phyloP scores from a whole-genome alignment of 2,888 invertebrate species.

The Drosophila pseudotalamancana region DNA sequence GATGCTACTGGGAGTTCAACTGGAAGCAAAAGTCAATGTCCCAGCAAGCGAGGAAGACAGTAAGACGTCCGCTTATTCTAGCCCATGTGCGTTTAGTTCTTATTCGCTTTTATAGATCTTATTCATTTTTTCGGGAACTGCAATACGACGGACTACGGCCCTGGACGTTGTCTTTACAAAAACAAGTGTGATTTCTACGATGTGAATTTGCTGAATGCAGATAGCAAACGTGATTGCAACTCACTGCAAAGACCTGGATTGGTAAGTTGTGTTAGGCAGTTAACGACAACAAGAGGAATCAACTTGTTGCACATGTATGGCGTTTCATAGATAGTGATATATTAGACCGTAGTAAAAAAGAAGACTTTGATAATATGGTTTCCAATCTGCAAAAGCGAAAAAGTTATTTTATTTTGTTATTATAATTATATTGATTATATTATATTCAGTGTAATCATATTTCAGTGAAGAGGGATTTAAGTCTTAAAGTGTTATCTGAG shows the following conservation, averaged over 20 bases:
- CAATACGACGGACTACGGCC: conserved; percentile 34
- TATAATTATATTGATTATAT: too few species aligned
- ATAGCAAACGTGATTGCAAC: conserved; percentile 27
- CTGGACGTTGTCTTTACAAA: conserved; percentile 41
- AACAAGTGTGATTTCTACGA: conserved; percentile 37
- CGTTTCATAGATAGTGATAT: too few species aligned
- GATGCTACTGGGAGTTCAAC: conserved; percentile 8
- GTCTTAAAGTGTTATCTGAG: too few species aligned
- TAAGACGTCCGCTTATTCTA: neutral
- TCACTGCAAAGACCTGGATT: conserved; percentile 50
- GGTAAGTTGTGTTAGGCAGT: conserved; percentile 48
- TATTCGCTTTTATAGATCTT: conserved; percentile 10
- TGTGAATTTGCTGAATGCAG: conserved; percentile 21
- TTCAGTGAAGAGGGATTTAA: too few species aligned
- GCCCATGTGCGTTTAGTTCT: neutral
- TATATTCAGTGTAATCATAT: too few species aligned
- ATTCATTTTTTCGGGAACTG: conserved; percentile 58
- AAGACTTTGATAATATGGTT: too few species aligned
- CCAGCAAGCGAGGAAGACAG: neutral
- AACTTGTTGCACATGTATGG: too few species aligned
- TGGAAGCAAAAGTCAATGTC: neutral
- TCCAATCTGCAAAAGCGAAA: too few species aligned
- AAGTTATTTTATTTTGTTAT: too few species aligned
- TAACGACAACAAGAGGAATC: too few species aligned
- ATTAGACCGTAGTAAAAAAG: too few species aligned